A percentile compares a stretch with the other conserved stretches of the same genome.
phyloP scores from a whole-genome alignment of 2,797 vertebrate genomes.

The Prionace glauca region DNA sequence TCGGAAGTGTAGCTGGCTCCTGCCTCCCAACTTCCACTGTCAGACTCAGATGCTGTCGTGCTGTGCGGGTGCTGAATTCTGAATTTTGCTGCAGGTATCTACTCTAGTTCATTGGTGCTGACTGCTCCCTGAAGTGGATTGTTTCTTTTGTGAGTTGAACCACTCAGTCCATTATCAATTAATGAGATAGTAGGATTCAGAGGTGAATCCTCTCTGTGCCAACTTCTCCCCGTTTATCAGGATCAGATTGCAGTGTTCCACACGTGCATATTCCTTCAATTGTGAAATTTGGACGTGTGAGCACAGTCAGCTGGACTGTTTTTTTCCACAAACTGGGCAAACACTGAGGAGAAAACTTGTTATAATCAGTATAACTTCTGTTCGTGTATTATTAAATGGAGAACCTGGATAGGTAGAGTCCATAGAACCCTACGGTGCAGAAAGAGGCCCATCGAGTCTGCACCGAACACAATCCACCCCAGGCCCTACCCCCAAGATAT shows the following conservation, averaged over 20 bases:
- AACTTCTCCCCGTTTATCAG: too few species aligned
- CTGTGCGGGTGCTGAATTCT: background rate
- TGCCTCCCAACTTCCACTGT: background rate
- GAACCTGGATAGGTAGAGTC: too few species aligned
- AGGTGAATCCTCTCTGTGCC: background rate
- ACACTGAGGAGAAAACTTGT: background rate
- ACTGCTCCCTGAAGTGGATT: background rate
- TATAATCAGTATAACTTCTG: background rate
- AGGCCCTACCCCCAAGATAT: too few species aligned
- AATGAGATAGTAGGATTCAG: background rate
- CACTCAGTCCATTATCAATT: background rate
- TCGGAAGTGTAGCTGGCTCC: background rate
- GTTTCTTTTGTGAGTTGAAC: background rate
- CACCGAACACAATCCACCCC: too few species aligned
- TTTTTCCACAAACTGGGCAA: background rate
- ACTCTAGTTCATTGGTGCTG: background rate
- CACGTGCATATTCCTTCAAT: background rate
- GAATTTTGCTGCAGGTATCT: background rate
- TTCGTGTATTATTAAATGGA: background rate
- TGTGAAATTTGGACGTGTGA: background rate
- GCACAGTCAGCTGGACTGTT: background rate
- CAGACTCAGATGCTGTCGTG: background rate
- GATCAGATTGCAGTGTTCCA: background rate
- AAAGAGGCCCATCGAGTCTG: too few species aligned
- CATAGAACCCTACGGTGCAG: too few species aligned